phyloP scores from a whole-genome alignment of 2,888 invertebrate genomes.

The Dryadula phaetusa region DNA sequence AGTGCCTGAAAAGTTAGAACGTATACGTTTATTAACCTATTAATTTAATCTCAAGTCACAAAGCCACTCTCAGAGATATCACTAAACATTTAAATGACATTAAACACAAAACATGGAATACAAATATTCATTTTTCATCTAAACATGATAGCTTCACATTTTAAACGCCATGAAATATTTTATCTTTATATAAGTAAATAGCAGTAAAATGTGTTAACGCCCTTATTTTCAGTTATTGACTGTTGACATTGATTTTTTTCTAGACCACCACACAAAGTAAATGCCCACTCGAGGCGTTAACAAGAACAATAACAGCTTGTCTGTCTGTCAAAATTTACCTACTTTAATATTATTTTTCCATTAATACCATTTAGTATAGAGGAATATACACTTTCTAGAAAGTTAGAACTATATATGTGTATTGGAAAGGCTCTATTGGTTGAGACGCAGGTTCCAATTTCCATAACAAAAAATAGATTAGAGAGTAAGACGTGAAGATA shows the following conservation, averaged over 20 bases:
- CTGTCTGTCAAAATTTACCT: slow-evolving; percentile 31
- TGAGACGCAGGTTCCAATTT: no score
- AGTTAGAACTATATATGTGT: neutral
- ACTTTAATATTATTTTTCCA: slow-evolving; percentile 20
- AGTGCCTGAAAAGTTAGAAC: no score
- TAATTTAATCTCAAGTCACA: no score
- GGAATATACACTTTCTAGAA: slow-evolving; percentile 2
- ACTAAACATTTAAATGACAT: neutral
- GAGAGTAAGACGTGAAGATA: no score
- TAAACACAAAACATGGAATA: no score
- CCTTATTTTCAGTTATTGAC: slow-evolving; percentile 36
- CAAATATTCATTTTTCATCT: no score
- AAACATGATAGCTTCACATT: no score
- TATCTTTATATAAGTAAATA: neutral
- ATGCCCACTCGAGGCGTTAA: slow-evolving; percentile 30
- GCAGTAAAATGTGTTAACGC: slow-evolving; percentile 8
- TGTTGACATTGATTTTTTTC: slow-evolving; percentile 45
- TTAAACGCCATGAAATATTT: no score
- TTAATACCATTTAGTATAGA: neutral
- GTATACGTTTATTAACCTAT: no score
- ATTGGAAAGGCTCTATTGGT: no score
- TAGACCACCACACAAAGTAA: slow-evolving; percentile 29
- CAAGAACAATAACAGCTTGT: slow-evolving; percentile 29
- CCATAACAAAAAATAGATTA: no score
- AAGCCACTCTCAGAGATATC: no score